Percentiles rank a stretch among this genome's conserved stretches.
Conservation (phyloP, 2,113 vertebrate genomes). For the Zosterops japonicus region DNA sequence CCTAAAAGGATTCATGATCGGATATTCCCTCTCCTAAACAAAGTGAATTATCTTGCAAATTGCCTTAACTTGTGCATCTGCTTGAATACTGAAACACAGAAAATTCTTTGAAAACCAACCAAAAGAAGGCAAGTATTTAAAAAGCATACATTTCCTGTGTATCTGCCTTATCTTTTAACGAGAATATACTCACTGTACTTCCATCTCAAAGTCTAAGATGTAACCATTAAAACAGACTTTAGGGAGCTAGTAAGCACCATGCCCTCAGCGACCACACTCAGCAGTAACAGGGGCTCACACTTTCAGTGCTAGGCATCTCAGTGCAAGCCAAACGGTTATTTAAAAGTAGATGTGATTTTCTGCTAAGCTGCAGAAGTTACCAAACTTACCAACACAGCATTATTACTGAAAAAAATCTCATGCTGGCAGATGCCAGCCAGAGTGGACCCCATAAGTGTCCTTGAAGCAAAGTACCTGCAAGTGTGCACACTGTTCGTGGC, state of each 20-base stretch:
- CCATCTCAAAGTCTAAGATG: not conserved
- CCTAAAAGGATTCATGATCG: not conserved
- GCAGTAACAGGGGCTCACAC: not conserved
- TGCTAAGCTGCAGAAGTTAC: not conserved
- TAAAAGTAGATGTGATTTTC: not conserved
- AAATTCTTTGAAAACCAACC: not conserved
- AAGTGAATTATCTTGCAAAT: not conserved
- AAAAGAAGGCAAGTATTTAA: not conserved
- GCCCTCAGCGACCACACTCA: not conserved
- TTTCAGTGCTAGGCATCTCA: not conserved
- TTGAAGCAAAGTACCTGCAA: not conserved
- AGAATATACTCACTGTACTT: not conserved
- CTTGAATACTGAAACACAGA: not conserved
- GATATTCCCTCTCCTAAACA: not conserved
- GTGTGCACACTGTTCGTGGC: accelerated
- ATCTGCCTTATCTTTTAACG: not conserved
- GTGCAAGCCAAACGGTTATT: not conserved
- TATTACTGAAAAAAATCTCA: not conserved
- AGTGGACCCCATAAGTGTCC: accelerated
- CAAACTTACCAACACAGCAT: not conserved
- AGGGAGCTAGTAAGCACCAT: not conserved
- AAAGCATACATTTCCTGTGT: not conserved
- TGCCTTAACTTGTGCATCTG: not conserved
- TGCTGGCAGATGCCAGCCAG: not conserved
- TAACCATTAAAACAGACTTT: not conserved